Percentiles rank a stretch among this genome's conserved stretches.
Evolutionary conservation across 2,797 vertebrate species (phyloP).

Genomic region (Pygocentrus nattereri): DNA sequence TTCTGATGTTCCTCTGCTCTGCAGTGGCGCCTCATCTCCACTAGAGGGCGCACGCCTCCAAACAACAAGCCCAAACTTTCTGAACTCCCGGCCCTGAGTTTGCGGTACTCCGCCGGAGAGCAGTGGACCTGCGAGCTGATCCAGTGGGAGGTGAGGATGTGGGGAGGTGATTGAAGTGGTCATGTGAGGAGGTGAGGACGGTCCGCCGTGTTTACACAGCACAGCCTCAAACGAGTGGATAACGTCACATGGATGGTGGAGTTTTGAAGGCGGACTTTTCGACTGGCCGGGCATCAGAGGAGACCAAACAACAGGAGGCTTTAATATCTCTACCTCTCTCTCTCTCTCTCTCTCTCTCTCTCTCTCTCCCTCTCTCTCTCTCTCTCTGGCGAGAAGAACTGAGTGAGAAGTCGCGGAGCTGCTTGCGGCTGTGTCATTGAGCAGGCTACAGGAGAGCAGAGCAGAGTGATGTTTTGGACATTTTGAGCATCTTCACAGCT

Average conservation of each 20-base stretch:
- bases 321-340: background rate
- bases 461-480: constrained; percentile 2
- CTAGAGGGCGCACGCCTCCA: background rate
- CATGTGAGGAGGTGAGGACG: background rate
- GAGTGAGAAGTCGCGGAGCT: background rate
- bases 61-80: background rate
- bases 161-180: background rate
- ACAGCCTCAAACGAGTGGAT: background rate
- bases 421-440: background rate
- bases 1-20: background rate
- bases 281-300: background rate
- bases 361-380: background rate
- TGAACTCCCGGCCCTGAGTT: background rate
- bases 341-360: background rate
- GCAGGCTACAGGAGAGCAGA: background rate
- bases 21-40: background rate
- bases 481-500: constrained; percentile 14
- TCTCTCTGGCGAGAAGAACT: background rate
- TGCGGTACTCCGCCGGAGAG: background rate
- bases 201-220: background rate
- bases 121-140: background rate
- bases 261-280: constrained; percentile 1
- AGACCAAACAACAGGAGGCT: background rate
- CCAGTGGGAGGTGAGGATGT: background rate
- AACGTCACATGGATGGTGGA: no score